phyloP scores from a whole-genome alignment of 2,797 vertebrate species.

The Apodemus agrarius region DNA sequence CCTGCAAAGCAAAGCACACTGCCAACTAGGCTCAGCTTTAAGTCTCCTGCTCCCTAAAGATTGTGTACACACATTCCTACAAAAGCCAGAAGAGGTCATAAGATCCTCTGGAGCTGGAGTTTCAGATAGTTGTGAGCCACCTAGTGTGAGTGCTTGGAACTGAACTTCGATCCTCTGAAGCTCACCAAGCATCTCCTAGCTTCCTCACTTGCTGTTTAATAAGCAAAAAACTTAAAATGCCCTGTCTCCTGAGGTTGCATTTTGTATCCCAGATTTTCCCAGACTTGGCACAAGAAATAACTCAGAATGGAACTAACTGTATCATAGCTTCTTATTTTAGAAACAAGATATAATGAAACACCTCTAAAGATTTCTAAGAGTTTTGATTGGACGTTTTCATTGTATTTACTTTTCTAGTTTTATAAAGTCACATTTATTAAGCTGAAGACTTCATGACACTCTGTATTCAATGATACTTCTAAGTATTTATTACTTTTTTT shows the following conservation, averaged over 20 bases:
- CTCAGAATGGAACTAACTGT: background rate
- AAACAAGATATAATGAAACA: background rate
- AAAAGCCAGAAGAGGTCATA: background rate
- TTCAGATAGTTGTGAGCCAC: background rate
- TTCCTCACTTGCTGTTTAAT: constrained; percentile 35
- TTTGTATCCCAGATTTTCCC: constrained; percentile 12
- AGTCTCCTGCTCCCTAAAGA: background rate
- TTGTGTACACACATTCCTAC: background rate
- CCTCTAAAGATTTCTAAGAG: constrained; percentile 38
- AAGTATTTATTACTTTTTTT: background rate
- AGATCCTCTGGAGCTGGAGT: background rate
- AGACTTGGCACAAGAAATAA: constrained; percentile 34
- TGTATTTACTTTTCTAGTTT: constrained; percentile 50
- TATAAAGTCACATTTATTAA: constrained; percentile 47
- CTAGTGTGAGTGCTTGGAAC: background rate
- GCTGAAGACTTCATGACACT: constrained; percentile 29
- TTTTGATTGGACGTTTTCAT: constrained; percentile 50
- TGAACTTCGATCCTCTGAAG: background rate
- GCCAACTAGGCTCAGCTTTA: background rate
- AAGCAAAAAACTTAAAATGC: background rate
- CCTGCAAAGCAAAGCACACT: background rate
- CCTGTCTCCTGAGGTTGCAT: background rate
- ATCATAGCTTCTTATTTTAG: background rate
- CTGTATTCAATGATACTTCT: constrained; percentile 47
- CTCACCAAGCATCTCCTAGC: background rate